Evolutionary conservation across 2,113 vertebrate species (phyloP).

Genomic region (Clupea harengus): DNA sequence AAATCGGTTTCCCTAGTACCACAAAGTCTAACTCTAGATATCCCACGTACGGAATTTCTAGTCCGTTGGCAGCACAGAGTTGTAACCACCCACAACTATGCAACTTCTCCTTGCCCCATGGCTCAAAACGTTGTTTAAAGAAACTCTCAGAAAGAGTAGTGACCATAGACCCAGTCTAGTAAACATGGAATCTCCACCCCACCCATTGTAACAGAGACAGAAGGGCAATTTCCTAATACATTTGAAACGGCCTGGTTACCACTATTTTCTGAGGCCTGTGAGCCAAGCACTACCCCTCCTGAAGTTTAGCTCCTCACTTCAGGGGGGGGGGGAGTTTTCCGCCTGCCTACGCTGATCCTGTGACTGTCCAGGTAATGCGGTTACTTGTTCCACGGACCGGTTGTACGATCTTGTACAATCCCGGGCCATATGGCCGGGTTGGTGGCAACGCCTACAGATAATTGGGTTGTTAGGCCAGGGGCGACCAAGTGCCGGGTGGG

Average conservation of each 20-base stretch:
- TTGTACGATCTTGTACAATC: no score
- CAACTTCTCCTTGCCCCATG: neutral
- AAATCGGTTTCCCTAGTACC: neutral
- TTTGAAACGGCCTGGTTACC: neutral
- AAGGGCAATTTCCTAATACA: neutral
- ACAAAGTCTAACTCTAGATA: constrained; percentile 25
- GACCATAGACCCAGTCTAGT: constrained; percentile 18
- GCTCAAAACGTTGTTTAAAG: neutral
- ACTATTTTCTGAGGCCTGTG: no score
- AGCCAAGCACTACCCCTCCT: neutral
- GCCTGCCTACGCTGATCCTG: no score
- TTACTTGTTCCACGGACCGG: no score
- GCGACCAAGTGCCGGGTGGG: no score
- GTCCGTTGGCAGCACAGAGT: constrained; percentile 22
- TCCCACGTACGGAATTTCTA: constrained; percentile 19
- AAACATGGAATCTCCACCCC: neutral
- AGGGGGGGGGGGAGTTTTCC: no score
- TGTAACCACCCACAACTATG: neutral
- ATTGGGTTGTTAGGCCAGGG: no score
- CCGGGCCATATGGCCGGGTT: neutral
- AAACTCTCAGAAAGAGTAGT: constrained; percentile 2
- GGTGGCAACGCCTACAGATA: neutral
- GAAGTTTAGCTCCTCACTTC: no score
- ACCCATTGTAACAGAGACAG: neutral
- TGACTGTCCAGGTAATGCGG: no score